Evolutionary conservation across 1,140 invertebrate genomes (phyloP), one percentile per base, ranked within the genome.

Genomic region (Papilio dardanus): DNA sequence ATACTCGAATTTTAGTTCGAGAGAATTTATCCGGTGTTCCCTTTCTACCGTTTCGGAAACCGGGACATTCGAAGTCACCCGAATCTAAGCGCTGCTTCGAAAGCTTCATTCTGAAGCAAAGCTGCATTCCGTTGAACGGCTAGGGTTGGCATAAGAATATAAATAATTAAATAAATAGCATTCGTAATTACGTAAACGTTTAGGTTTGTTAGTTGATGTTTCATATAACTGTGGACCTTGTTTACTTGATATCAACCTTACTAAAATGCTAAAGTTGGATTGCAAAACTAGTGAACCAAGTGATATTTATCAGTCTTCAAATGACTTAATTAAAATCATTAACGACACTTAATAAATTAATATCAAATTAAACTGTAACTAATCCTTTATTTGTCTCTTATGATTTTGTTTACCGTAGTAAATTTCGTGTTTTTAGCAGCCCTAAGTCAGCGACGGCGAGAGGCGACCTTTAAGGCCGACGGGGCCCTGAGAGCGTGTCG

Each of bases 391-490:
- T 37, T 10, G 12, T 10, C 35, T 37, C 2, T 37, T 12, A 12
- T 12, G 35, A n/a, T n/a, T n/a, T 19, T n/a, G 16, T 7, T 19
- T 19, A 46, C 8, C 10, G 21, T 58, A 58, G 21, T 50, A 6
- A 50, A 3, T 28, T 28, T 62, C 1, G 24, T 62, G 54, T 28
- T 16, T 30, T 30, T 71, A 40, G n/a, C n/a, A 73, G 30, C 71
- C 71, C 71, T 73, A 73, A 10, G 8, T 35, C 46, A 16, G 35
- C 67, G 67, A 40, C 71, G 30, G 42, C 46, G 71, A 73, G 71
- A 73, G 71, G 71, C 71, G 71, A 73, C 71, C 71, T 73, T 73
- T 73, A 73, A 73, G 71, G 71, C 71, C 71, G 71, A 6, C 35
- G 46, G 46, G 46, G 69, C 71, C 71, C 71, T 73, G 71, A 73